A percentile compares a stretch with the other conserved stretches of the same genome.
Conservation (phyloP, 2,113 vertebrate species). For the Thoracochromis brauschi region DNA sequence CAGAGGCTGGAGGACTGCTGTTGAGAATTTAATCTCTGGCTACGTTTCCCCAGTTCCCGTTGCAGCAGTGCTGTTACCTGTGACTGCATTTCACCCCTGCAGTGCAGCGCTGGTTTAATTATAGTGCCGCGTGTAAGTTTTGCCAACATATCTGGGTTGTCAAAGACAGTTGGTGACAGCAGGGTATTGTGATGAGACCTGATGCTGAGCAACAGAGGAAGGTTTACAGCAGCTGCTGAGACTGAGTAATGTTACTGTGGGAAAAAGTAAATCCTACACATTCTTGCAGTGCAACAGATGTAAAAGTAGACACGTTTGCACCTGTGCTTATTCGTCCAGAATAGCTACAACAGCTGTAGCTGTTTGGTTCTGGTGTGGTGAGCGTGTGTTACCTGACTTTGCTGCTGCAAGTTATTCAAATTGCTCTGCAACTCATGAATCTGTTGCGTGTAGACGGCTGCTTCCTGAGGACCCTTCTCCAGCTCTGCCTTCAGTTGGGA, state of each 20-base stretch:
- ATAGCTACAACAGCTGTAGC: not conserved
- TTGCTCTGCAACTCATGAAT: conserved; percentile 82
- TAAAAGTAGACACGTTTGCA: not conserved
- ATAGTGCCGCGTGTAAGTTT: conserved; percentile 32
- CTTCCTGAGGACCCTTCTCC: conserved; percentile 91
- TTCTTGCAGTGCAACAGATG: not conserved
- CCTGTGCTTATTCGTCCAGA: not conserved
- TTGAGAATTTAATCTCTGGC: conserved; percentile 19
- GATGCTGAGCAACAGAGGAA: not conserved
- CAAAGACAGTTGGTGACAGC: conserved; percentile 34
- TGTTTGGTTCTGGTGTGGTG: not conserved
- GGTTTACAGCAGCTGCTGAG: not conserved
- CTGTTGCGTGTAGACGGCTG: conserved; percentile 89
- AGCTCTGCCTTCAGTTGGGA: conserved; percentile 85
- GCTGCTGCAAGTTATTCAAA: conserved; percentile 82
- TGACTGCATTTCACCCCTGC: conserved; percentile 12
- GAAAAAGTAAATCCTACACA: not conserved
- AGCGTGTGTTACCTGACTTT: conserved; percentile 80
- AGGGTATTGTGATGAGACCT: not conserved
- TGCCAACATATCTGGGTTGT: conserved; percentile 27
- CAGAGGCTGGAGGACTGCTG: not conserved
- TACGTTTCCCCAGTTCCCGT: not conserved
- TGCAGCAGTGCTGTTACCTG: conserved; percentile 13
- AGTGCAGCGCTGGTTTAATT: conserved; percentile 46
- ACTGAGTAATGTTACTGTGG: not conserved